phyloP scores from a whole-genome alignment of 2,888 invertebrate species.

The Tetranychus piercei region DNA sequence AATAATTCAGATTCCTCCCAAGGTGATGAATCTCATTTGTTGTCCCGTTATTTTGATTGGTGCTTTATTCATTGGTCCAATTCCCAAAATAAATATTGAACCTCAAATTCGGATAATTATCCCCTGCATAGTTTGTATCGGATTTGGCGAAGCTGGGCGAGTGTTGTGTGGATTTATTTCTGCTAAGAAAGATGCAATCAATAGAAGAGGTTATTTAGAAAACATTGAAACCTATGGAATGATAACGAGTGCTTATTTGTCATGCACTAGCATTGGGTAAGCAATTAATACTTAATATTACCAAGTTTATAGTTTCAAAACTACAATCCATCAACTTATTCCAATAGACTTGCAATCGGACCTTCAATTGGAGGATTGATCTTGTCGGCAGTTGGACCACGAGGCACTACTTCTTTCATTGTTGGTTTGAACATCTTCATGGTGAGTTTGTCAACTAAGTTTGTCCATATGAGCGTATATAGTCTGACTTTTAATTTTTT shows the following conservation, averaged over 20 bases:
- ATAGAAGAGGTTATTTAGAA: constrained; percentile 45
- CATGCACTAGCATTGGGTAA: constrained; percentile 48
- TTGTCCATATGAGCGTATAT: too few relatives aligned
- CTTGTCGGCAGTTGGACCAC: constrained; percentile 8
- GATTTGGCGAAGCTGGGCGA: constrained; percentile 62
- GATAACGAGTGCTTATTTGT: constrained; percentile 74
- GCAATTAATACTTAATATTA: not conserved
- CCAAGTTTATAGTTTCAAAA: not conserved
- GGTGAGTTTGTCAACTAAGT: not conserved
- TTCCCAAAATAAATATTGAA: constrained; percentile 32
- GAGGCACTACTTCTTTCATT: not conserved
- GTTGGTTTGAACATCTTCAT: not conserved
- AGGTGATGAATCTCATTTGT: constrained; percentile 29
- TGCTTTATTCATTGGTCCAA: constrained; percentile 61
- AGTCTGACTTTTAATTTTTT: too few relatives aligned
- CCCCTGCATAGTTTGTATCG: constrained; percentile 48
- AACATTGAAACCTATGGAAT: constrained; percentile 70
- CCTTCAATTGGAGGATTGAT: constrained; percentile 20
- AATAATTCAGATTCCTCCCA: not conserved
- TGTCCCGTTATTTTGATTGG: constrained; percentile 37
- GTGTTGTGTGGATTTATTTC: constrained; percentile 69
- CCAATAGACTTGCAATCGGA: constrained; percentile 14
- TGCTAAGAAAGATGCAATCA: constrained; percentile 56
- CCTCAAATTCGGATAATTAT: constrained; percentile 43
- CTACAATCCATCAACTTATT: too few relatives aligned